Conservation (phyloP, 2,797 vertebrate species). For the Coracias cyanogaster region DNA sequence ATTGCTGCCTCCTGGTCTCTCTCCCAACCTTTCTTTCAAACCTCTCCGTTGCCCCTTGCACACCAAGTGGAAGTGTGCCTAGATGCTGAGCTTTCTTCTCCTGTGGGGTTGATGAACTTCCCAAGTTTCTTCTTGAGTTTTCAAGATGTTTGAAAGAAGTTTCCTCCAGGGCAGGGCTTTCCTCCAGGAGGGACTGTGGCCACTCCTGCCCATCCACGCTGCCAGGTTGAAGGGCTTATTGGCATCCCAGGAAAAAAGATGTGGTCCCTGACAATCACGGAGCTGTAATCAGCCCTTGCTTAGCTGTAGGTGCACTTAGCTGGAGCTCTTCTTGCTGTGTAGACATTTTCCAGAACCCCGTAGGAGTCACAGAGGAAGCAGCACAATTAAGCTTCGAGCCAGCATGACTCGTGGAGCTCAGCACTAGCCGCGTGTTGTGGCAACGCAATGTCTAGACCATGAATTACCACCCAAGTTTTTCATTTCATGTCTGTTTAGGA, state of each 20-base stretch:
- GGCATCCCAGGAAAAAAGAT: not conserved
- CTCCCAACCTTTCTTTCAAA: not conserved
- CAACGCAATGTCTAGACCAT: not conserved
- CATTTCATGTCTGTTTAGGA: not conserved
- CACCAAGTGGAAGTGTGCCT: not conserved
- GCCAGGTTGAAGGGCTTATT: not conserved
- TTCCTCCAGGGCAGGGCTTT: not conserved
- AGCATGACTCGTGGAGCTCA: not conserved
- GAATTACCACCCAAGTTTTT: not conserved
- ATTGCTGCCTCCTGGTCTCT: not conserved
- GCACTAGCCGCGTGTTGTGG: not conserved
- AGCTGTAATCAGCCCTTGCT: not conserved
- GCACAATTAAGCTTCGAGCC: not conserved
- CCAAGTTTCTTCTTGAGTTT: not conserved
- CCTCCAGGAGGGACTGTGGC: not conserved
- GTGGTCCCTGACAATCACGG: accelerated
- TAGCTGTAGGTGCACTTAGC: not conserved
- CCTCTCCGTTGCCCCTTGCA: not conserved
- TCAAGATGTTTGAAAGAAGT: not conserved
- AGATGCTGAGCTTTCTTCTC: not conserved
- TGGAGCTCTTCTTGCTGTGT: not conserved
- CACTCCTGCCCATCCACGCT: not conserved
- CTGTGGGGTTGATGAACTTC: not conserved
- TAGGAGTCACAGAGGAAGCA: not conserved
- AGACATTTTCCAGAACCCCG: not conserved